These are phyloP conservation scores for Tryphoninae sp. DNA, from an alignment of 2,888 invertebrate species.

Conservation along the genomic window DNA sequence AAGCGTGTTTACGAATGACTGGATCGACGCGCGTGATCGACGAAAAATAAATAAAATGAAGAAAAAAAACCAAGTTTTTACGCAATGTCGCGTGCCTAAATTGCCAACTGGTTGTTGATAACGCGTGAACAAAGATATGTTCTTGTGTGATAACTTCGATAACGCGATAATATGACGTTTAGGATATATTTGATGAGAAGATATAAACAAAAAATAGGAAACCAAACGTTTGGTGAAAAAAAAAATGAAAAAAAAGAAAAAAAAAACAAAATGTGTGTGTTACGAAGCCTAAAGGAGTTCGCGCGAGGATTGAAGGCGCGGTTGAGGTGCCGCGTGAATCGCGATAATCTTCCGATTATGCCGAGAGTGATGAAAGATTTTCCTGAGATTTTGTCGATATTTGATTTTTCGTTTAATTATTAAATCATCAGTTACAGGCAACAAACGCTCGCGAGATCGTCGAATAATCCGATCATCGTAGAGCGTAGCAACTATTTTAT, in stretches of 20 bases:
- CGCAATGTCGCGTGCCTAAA: conserved; percentile 58
- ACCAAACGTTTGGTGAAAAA: conserved; percentile 40
- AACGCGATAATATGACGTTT: conserved; percentile 77
- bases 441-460: conserved; percentile 64
- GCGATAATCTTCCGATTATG: conserved; percentile 64
- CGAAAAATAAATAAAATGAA: conserved; percentile 61
- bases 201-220: conserved; percentile 47
- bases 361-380: conserved; percentile 62
- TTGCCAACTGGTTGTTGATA: conserved; percentile 78
- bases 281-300: conserved; percentile 58
- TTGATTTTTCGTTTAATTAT: conserved; percentile 17
- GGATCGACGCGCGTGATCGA: conserved; percentile 55
- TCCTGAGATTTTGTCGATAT: conserved; percentile 3
- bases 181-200: conserved; percentile 49
- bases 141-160: conserved; percentile 80
- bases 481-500: conserved; percentile 50
- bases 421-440: conserved; percentile 63
- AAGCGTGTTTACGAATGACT: conserved; percentile 47
- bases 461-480: conserved; percentile 72
- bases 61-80: conserved; percentile 53
- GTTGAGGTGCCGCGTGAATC: conserved; percentile 71
- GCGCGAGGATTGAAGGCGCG: conserved; percentile 71
- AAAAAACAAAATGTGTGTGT: conserved; percentile 52
- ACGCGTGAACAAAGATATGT: conserved; percentile 77
- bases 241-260: conserved; percentile 3